A percentile compares a stretch with the other conserved stretches of the same genome.
Conservation (phyloP, 64 coral and sea anemone species). For the Montipora foliosa region DNA sequence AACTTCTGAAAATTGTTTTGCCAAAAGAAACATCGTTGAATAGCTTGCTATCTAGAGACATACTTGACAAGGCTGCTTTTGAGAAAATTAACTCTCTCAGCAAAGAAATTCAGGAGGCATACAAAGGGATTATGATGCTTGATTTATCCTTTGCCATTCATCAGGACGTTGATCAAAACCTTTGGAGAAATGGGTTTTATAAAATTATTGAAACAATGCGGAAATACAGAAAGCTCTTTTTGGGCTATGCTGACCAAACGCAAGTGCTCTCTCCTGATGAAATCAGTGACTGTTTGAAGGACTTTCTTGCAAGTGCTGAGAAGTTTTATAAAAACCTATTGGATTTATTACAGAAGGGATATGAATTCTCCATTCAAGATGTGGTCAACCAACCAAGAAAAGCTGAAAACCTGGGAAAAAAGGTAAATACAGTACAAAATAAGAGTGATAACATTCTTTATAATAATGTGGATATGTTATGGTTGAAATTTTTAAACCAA, state of each 20-base stretch:
- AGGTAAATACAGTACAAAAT: constrained; percentile 23
- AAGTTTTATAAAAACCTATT: constrained; percentile 76
- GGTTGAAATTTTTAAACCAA: too few relatives aligned
- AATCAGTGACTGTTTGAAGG: constrained; percentile 63
- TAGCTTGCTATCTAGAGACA: constrained; percentile 75
- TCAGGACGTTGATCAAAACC: constrained; percentile 83
- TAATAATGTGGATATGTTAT: too few relatives aligned
- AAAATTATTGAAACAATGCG: constrained; percentile 94
- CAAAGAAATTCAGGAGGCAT: constrained; percentile 88
- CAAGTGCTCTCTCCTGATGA: constrained; percentile 60
- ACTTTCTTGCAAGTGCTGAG: constrained; percentile 66
- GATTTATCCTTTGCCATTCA: constrained; percentile 76
- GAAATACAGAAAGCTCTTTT: constrained; percentile 74
- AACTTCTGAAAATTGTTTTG: constrained; percentile 49
- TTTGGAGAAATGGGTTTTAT: constrained; percentile 96
- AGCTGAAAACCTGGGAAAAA: constrained; percentile 80
- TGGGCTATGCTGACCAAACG: constrained; percentile 50
- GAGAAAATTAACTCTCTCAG: constrained; percentile 59
- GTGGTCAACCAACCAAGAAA: constrained; percentile 71
- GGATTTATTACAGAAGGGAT: constrained; percentile 64
- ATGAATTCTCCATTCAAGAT: constrained; percentile 76
- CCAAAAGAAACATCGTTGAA: constrained; percentile 61
- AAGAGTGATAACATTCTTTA: too few relatives aligned
- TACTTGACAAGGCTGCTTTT: constrained; percentile 66
- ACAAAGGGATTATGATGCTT: constrained; percentile 87